Percentiles rank a stretch among this genome's conserved stretches.
Conservation (phyloP, 1,140 invertebrate genomes). For the Camponotus pennsylvanicus region DNA sequence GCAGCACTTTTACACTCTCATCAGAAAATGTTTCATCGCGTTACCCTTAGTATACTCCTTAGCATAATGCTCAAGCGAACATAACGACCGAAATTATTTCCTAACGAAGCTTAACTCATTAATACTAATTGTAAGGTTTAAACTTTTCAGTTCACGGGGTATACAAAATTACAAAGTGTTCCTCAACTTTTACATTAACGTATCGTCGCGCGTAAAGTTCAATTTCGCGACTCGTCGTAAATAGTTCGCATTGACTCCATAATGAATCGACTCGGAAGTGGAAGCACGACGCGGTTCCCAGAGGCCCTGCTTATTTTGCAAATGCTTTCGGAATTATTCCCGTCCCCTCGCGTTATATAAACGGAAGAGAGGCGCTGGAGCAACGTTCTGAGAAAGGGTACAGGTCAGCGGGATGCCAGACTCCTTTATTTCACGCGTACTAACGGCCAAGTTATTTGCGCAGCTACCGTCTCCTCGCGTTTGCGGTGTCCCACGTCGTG, state of each 20-base stretch:
- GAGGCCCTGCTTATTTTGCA: not conserved
- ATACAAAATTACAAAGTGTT: slow-evolving; percentile 3
- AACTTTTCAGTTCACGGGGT: slow-evolving; percentile 42
- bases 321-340: slow-evolving; percentile 30
- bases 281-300: not conserved
- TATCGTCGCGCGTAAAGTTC: slow-evolving; percentile 23
- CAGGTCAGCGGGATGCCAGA: slow-evolving; percentile 62
- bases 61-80: slow-evolving; percentile 45
- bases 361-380: not conserved
- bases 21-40: slow-evolving; percentile 43
- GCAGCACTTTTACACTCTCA: slow-evolving; percentile 55
- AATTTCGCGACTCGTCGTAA: slow-evolving; percentile 33
- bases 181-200: slow-evolving; percentile 12
- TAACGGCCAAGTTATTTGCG: slow-evolving; percentile 59
- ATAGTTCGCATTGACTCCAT: slow-evolving; percentile 11
- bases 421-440: slow-evolving; percentile 1
- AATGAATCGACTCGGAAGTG: slow-evolving; percentile 19
- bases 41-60: slow-evolving; percentile 33
- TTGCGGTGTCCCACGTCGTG: slow-evolving; percentile 43
- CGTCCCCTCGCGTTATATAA: not conserved
- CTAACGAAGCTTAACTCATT: slow-evolving; percentile 51
- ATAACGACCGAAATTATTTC: slow-evolving; percentile 37
- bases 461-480: slow-evolving; percentile 16
- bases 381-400: slow-evolving; percentile 16
- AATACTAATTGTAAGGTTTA: slow-evolving; percentile 22